phyloP scores from a whole-genome alignment of 2,888 invertebrate species.

The Exephanes ischioxanthus region DNA sequence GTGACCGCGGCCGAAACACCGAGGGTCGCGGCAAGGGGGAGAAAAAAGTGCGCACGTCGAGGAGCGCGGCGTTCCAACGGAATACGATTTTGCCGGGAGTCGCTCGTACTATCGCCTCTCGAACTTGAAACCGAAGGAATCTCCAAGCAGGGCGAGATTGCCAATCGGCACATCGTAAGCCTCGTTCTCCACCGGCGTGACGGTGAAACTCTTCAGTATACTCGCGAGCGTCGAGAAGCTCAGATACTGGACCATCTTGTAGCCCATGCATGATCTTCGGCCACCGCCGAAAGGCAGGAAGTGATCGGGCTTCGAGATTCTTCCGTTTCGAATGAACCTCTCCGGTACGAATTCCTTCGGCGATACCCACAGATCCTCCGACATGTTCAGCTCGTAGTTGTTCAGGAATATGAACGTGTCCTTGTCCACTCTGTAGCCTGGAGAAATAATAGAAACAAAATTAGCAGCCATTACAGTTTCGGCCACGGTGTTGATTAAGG shows the following conservation, averaged over 20 bases:
- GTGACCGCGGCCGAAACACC: background rate
- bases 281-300: conserved; percentile 90
- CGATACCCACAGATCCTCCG: conserved; percentile 87
- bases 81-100: background rate
- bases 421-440: conserved; percentile 88
- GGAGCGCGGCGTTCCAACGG: background rate
- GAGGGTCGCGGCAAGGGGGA: conserved; percentile 10
- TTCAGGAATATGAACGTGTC: conserved; percentile 89
- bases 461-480: background rate
- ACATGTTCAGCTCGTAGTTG: conserved; percentile 89
- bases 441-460: conserved; percentile 71
- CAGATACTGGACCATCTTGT: conserved; percentile 88
- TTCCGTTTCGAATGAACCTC: conserved; percentile 87
- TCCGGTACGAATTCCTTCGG: conserved; percentile 88
- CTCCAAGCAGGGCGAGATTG: conserved; percentile 86
- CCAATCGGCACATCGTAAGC: conserved; percentile 87
- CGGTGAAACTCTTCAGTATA: conserved; percentile 86
- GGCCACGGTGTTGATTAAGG: background rate
- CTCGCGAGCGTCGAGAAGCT: conserved; percentile 87
- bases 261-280: conserved; percentile 89
- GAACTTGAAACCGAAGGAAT: conserved; percentile 86
- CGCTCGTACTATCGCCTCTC: conserved; percentile 78
- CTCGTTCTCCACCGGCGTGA: conserved; percentile 85
- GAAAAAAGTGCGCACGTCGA: conserved; percentile 11
- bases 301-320: conserved; percentile 87